Base-by-base conservation (phyloP, 2,888 invertebrate genomes). In the Chaetogeoica ovagalla region DNA sequence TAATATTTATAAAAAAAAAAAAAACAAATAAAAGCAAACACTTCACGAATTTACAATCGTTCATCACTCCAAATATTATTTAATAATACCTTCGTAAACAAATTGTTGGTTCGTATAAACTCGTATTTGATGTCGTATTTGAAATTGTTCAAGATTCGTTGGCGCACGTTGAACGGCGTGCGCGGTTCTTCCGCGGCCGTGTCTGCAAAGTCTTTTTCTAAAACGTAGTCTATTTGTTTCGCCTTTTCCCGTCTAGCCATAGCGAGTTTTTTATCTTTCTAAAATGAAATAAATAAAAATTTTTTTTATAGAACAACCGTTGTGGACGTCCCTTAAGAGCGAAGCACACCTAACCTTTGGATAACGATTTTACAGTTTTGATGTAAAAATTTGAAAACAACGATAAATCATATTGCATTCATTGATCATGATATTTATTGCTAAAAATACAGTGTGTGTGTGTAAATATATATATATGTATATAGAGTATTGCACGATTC, bases 241-340 rank as follows among this genome's bases (percentile, higher is more conserved):
- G 21, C 48, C 15, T 71, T 63, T 3, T 79, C 71, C 19, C 57
- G 52, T 71, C 66, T 39, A 7, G 62, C 55, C 15, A 79, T 7
- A 7, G 63, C 43, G 11, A 63, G 43, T 30, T 71, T 71, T 65
- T 79, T 79, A 43, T 79, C 79, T 59, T 79, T 79, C 79, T 79
- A 15, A 55, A 79, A 70, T 1, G 2, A 8, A 55, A 30, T 5
- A 70, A 30, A 60, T n/a, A n/a, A n/a, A n/a, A n/a, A n/a, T n/a
- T n/a, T n/a, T n/a, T n/a, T n/a, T n/a, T n/a, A n/a, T n/a, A n/a
- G n/a, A n/a, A n/a, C n/a, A n/a, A n/a, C 2, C 23, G 17, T 62
- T 30, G 15, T 62, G 4, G 30, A 30, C 30, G 30, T 30, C 30
- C 1, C 30, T 30, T 30, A 30, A 30, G 30, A 30, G 30, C 4